Base-by-base conservation (phyloP, 2,113 vertebrate species). In the Gallinago jamesoni region DNA sequence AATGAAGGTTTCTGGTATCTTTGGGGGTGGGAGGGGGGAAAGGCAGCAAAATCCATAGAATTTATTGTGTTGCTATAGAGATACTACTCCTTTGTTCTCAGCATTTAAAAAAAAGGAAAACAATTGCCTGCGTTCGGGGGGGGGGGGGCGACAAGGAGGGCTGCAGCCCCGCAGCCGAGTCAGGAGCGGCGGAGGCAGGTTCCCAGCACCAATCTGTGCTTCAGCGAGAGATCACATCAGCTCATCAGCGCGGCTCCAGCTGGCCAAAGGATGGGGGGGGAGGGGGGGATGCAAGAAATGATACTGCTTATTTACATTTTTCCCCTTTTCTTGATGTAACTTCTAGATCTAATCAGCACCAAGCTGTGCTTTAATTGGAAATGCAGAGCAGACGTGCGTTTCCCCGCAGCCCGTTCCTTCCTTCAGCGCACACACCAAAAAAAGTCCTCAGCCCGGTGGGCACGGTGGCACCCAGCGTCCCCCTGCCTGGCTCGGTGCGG, bases 51-150 rank as follows among this genome's bases (percentile, higher is more conserved):
- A 86, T 80, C 45, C 50, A 16, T 35, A 77, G 48, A 85, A 87
- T 86, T 95, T 47, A 73, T 90, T 97, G 95, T 98, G 96, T 98
- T 98, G 98, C 98, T 98, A 93, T 97, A 98, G 98, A 98, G 97
- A 98, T 98, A 98, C 98, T 98, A 98, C 98, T 98, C 97, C 41
- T 89, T 95, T 83, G 80, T 81, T 95, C 92, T 96, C 90, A 93
- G 79, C 95, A 73, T 89, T 97, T 90, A 83, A 93, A 96, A 97
- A 97, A 93, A 98, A 96, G 93, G 90, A 87, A 91, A 96, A 86
- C 96, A 95, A 97, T 82, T 80, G 97, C 98, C 99, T 99, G 99
- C 98, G 98, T 93, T 96, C 20, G 35, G 35, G 35, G 35, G 35
- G 35, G 35, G 35, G 35, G 35, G 35, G 35, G n/a, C n/a, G n/a